Base-by-base conservation (phyloP, 2,113 vertebrate genomes). In the Paralichthys olivaceus region DNA sequence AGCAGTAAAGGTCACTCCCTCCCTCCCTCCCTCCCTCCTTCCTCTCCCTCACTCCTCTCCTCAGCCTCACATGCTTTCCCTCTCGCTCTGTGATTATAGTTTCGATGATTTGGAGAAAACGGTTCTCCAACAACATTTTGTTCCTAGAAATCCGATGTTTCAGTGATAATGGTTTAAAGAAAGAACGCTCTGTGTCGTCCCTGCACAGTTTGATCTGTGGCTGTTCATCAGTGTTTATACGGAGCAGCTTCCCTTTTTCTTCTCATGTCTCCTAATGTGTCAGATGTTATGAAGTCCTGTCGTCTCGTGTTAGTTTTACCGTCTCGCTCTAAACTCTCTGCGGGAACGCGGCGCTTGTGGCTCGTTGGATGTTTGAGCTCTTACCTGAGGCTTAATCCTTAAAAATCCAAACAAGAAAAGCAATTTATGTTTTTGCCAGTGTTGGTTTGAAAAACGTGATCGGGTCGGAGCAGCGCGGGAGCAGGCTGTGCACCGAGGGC, bases 281-380 rank as follows among this genome's bases (percentile, higher is more conserved):
- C 69, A 25, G 47, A 71, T 71, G 69, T 81, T 71, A 40, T 65
- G 61, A 72, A 29, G 45, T 83, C 62, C 47, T 57, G 49, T 34
- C 45, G 32, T 77, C 67, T 75, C 51, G 69, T 43, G 22, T 22
- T 17, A 45, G 17, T 49, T 49, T 19, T 1, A 5, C 45, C 40
- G 13, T 43, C 13, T 1, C n/a, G 7, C 45, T 19, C 45, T 20
- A 17, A 4, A 6, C 45, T 49, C 15, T 47, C 45, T 17, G 45
- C 34, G 8, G 34, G 8, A 8, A 3, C 34, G 1, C 9, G 34
- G 1, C 32, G 32, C 32, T 34, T 6, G 7, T 8, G 28, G 28
- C 28, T 28, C 28, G 28, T 28, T 5, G 0, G 29, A 32, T 7
- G 34, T 9, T 2, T 9, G 1, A 40, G 12, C 37, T 49, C 19